phyloP scores from a whole-genome alignment of 1,140 invertebrate species.

The Gryllus bimaculatus region DNA sequence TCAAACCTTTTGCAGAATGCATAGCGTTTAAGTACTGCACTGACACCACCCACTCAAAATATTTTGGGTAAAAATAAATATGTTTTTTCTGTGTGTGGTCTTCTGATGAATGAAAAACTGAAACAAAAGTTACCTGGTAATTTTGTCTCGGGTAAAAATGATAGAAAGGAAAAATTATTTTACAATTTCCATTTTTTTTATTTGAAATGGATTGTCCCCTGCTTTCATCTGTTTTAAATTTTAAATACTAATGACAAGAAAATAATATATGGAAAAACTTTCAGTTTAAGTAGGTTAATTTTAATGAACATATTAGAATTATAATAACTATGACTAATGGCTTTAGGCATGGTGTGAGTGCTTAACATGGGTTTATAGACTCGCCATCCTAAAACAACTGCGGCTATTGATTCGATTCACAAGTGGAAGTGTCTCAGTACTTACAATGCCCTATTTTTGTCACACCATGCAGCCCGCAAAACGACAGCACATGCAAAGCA shows the following conservation, averaged over 20 bases:
- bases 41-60: background rate
- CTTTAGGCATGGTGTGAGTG: constrained; percentile 7
- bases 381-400: constrained; percentile 12
- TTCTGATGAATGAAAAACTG: background rate
- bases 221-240: too few species aligned
- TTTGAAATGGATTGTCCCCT: too few species aligned
- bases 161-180: background rate
- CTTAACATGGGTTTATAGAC: background rate
- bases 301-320: background rate
- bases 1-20: background rate
- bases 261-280: background rate
- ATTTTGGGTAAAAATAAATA: background rate
- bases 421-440: constrained; percentile 19
- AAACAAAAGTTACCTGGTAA: background rate
- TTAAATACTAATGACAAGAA: background rate
- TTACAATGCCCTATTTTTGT: constrained; percentile 24
- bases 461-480: constrained; percentile 23
- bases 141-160: background rate
- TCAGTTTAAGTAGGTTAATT: background rate
- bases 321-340: background rate
- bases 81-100: background rate
- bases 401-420: background rate
- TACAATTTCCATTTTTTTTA: background rate
- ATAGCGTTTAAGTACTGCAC: background rate
- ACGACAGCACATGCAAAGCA: constrained; percentile 25